phyloP scores from a whole-genome alignment of 2,797 vertebrate genomes.

The Naso thynnoides region DNA sequence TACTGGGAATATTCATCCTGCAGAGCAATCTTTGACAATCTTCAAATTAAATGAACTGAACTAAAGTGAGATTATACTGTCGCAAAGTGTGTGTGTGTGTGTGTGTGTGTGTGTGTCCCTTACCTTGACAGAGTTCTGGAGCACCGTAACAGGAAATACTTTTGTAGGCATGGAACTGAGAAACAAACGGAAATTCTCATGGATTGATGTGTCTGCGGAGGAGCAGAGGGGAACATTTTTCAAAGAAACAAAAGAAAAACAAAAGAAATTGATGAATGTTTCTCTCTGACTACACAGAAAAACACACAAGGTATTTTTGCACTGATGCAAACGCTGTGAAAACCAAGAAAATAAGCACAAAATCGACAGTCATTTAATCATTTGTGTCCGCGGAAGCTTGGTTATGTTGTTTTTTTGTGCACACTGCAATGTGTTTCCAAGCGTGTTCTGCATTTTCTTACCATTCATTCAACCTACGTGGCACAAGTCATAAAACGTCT shows the following conservation, averaged over 20 bases:
- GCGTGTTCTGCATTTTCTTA: neutral
- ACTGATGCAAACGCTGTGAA: neutral
- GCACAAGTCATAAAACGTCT: neutral
- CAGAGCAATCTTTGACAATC: conserved; percentile 16
- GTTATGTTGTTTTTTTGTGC: neutral
- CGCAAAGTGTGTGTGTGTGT: neutral
- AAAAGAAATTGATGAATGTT: neutral
- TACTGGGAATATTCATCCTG: conserved; percentile 3
- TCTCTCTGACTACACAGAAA: neutral
- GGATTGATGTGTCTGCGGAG: conserved; percentile 80
- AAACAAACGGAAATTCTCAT: conserved; percentile 88
- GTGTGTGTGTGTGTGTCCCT: conserved; percentile 5
- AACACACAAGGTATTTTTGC: neutral
- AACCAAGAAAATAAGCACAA: neutral
- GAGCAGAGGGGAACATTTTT: conserved; percentile 41
- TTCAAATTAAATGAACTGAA: conserved; percentile 21
- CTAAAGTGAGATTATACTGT: conserved; percentile 2
- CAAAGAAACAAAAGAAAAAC: conserved; percentile 2
- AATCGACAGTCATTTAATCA: neutral
- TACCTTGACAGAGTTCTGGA: conserved; percentile 92
- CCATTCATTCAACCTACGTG: neutral
- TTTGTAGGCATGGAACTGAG: conserved; percentile 90
- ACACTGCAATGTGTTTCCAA: neutral
- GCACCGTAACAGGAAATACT: conserved; percentile 89
- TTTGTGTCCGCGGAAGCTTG: neutral